Evolutionary conservation across 2,797 vertebrate genomes (phyloP).

Genomic region (Podarcis lilfordi): DNA sequence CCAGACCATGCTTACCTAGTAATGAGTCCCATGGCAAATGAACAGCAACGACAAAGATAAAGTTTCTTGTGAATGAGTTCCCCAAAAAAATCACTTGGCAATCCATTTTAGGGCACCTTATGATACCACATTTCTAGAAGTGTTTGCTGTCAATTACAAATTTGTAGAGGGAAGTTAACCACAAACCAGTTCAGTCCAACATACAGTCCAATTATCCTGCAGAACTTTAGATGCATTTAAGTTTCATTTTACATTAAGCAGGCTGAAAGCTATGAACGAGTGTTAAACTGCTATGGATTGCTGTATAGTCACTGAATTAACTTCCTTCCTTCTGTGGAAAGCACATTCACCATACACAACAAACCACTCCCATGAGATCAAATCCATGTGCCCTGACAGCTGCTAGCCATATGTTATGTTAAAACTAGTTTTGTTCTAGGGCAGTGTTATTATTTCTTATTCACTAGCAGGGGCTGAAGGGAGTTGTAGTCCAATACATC

Average conservation of each 20-base stretch:
- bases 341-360: constrained; percentile 19
- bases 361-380: constrained; percentile 22
- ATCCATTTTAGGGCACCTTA: not conserved
- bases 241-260: not conserved
- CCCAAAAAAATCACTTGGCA: not conserved
- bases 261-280: not conserved
- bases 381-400: constrained; percentile 57
- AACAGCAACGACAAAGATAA: no score
- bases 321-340: constrained; percentile 10
- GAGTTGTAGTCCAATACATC: not conserved
- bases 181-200: not conserved
- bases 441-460: constrained; percentile 35
- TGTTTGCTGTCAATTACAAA: not conserved
- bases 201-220: not conserved
- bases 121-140: not conserved
- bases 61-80: no score
- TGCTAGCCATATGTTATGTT: constrained; percentile 43
- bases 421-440: constrained; percentile 47
- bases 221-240: not conserved
- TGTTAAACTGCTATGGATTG: not conserved
- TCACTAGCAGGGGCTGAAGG: constrained; percentile 20
- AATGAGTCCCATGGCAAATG: no score
- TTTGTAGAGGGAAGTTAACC: not conserved
- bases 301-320: not conserved
- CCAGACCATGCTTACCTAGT: no score